Percentiles rank a stretch among this genome's conserved stretches.
Evolutionary conservation across 1,140 invertebrate genomes (phyloP).

Genomic region (Drosophila nigrodunni): DNA sequence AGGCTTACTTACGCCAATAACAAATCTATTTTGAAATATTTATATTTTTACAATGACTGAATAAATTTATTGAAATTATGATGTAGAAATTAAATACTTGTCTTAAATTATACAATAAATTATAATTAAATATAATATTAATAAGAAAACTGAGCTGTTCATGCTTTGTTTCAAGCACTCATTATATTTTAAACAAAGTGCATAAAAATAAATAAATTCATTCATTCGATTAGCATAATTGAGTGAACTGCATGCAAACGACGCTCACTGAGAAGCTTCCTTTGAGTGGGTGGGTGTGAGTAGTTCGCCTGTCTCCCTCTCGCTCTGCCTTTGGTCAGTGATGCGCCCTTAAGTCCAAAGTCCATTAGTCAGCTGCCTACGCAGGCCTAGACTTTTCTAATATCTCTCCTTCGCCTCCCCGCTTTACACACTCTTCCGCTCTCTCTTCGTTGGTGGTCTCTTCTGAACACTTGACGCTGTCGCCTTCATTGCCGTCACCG

Average conservation of each 20-base stretch:
- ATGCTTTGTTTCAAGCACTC: no score
- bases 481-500: slow-evolving; percentile 4
- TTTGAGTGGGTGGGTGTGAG: not conserved
- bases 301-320: not conserved
- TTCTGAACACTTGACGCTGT: slow-evolving; percentile 18
- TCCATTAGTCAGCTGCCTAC: slow-evolving; percentile 55
- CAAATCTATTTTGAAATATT: no score
- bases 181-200: not conserved
- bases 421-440: not conserved
- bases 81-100: no score
- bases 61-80: no score
- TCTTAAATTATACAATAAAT: no score
- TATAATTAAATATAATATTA: no score
- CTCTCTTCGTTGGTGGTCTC: slow-evolving; percentile 3
- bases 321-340: not conserved
- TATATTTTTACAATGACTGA: no score
- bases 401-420: not conserved
- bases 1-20: no score
- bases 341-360: slow-evolving; percentile 18
- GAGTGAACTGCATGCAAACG: not conserved
- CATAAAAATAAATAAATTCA: not conserved
- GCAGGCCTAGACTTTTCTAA: slow-evolving; percentile 17
- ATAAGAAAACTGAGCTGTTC: no score
- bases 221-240: slow-evolving; percentile 9
- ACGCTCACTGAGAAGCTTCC: slow-evolving; percentile 1